These are phyloP conservation scores for Irena cyanogastra DNA, from an alignment of 2,113 vertebrate genomes.

Conservation along the genomic window DNA sequence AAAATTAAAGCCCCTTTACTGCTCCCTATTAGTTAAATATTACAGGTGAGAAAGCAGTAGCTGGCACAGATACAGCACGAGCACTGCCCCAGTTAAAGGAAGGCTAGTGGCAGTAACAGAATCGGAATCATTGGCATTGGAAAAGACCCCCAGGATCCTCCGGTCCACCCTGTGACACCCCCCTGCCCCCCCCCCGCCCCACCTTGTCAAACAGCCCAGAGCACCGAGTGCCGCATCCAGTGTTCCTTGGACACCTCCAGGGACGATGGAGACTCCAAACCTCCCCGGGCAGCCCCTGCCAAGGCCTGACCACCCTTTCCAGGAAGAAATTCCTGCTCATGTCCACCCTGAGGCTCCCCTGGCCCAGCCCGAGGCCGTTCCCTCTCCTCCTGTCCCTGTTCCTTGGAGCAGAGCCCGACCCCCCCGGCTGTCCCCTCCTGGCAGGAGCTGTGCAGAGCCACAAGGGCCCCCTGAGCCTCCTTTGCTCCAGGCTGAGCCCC, in stretches of 20 bases:
- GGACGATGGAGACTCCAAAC: neutral
- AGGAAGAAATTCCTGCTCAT: neutral
- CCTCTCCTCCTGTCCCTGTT: neutral
- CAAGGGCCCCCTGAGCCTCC: neutral
- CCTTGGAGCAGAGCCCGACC: neutral
- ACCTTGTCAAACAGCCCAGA: neutral
- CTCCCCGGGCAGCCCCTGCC: neutral
- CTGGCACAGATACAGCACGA: neutral
- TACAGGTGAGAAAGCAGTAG: neutral
- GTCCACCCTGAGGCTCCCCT: accelerated
- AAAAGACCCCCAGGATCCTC: neutral
- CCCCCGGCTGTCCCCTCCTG: neutral
- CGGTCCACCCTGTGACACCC: neutral
- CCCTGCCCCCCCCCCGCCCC: too few species aligned
- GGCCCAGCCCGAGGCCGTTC: neutral
- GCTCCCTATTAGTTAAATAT: neutral
- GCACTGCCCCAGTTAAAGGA: neutral
- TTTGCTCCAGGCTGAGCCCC: neutral
- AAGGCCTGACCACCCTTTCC: too few species aligned
- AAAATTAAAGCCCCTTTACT: neutral
- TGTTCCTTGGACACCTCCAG: neutral
- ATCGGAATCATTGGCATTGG: neutral
- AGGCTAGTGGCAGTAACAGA: neutral
- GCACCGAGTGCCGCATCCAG: neutral
- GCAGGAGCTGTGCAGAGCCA: neutral